Evolutionary conservation across 2,888 invertebrate species (phyloP).

Genomic region (Limenitis arthemis): DNA sequence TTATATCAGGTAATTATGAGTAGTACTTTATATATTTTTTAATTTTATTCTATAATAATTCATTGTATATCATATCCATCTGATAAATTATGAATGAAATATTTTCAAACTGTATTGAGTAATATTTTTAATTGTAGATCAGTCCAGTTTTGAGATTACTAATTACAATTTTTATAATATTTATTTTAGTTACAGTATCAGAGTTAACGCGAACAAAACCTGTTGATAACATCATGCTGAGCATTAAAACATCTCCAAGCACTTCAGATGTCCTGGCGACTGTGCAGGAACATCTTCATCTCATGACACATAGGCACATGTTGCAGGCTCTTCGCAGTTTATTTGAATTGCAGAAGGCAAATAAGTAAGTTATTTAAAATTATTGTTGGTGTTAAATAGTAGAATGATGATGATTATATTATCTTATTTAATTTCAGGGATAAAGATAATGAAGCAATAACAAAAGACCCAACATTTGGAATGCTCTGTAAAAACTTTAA

Average conservation of each 20-base stretch:
- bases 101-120: too few species aligned
- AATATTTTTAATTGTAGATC: too few species aligned
- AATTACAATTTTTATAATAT: too few species aligned
- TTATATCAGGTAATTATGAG: too few species aligned
- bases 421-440: not conserved
- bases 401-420: not conserved
- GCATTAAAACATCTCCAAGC: slow-evolving; percentile 55
- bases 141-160: too few species aligned
- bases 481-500: slow-evolving; percentile 72
- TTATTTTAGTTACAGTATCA: slow-evolving; percentile 30
- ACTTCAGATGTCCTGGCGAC: slow-evolving; percentile 57
- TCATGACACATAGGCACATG: slow-evolving; percentile 68
- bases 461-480: slow-evolving; percentile 70
- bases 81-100: too few species aligned
- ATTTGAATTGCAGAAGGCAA: slow-evolving; percentile 68
- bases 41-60: too few species aligned
- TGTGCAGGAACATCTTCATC: slow-evolving; percentile 49
- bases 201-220: slow-evolving; percentile 35
- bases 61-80: too few species aligned
- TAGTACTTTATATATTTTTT: too few species aligned
- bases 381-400: not conserved
- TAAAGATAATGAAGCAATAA: slow-evolving; percentile 46
- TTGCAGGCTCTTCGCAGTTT: slow-evolving; percentile 69
- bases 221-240: slow-evolving; percentile 57
- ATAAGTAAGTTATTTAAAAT: slow-evolving; percentile 41